Conservation (phyloP, 92 coral and sea anemone genomes). For the Parazoanthus atlanticus region DNA sequence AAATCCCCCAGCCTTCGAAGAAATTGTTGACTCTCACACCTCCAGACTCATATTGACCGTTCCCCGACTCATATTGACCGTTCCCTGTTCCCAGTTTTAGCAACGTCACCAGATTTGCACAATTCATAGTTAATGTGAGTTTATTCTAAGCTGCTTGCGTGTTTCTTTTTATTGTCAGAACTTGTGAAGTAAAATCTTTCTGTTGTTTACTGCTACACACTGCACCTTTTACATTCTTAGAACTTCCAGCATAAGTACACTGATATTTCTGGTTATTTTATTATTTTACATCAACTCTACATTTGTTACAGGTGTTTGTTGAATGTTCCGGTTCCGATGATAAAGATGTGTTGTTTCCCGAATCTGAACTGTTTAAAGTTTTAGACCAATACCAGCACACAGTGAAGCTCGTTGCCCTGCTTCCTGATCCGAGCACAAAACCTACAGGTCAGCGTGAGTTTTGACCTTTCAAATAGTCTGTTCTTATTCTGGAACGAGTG, state of each 20-base stretch:
- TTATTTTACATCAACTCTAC: neutral
- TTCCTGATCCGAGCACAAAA: slow-evolving; percentile 79
- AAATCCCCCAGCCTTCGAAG: no score
- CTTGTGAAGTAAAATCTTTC: no score
- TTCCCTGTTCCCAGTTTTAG: no score
- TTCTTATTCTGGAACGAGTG: neutral
- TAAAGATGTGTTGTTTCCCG: slow-evolving; percentile 52
- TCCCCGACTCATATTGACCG: no score
- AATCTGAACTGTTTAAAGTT: slow-evolving; percentile 65
- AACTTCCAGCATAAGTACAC: neutral
- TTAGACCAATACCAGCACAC: slow-evolving; percentile 82
- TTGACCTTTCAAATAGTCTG: no score
- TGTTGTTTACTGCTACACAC: no score
- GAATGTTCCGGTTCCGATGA: slow-evolving; percentile 81
- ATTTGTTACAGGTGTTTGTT: slow-evolving; percentile 75
- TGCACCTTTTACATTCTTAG: neutral
- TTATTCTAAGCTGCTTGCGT: no score
- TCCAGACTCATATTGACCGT: no score
- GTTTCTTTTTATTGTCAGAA: no score
- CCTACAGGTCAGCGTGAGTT: slow-evolving; percentile 66
- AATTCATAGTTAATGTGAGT: no score
- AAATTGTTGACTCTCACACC: no score
- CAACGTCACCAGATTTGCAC: no score
- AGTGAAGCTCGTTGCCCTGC: slow-evolving; percentile 59
- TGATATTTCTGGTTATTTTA: neutral